Base-by-base conservation (phyloP, 2,113 vertebrate genomes). In the Alethe castanea region DNA sequence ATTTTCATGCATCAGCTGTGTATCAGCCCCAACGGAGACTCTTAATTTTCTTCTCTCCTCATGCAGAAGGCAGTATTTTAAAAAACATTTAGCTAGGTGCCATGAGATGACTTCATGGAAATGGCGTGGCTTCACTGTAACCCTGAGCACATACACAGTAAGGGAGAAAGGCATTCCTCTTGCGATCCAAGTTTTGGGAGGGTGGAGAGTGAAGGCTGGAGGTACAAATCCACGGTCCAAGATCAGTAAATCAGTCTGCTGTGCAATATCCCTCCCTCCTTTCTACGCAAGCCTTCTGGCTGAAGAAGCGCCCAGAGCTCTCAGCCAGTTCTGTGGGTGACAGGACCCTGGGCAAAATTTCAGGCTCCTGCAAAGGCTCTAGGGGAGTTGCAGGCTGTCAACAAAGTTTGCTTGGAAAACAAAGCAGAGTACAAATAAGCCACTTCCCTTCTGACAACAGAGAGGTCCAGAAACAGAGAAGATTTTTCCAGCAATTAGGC, bases 91-190 rank as follows among this genome's bases (percentile, higher is more conserved):
- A 79, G 52, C 53, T 79, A 62, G 54, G 42, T 92, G 86, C 85
- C 82, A 83, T 59, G 45, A 92, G 89, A 90, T 93, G 50, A 95
- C 64, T 83, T 93, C 86, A 94, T 78, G 90, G 76, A 92, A 94
- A 80, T 54, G 4, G 23, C 0, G 0, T 45, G 54, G 42, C 44
- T 92, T 88, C 54, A 26, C 56, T 54, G 53, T 15, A 96, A 47
- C 71, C 53, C 76, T 59, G 50, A 95, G 76, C 36, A 85, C 53
- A 76, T 12, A 65, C 57, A 33, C 28, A 28, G 57, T 23, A 57
- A 93, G 29, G 25, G 59, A 83, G 82, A 95, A 91, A 91, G 61
- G 36, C 85, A 88, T 88, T 95, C 62, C 36, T 86, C 42, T 50
- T 65, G 19, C 57, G 42, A 7, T 76, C 79, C 94, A 93, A 73